Percentiles rank a stretch among this genome's conserved stretches.
phyloP scores from a whole-genome alignment of 2,888 invertebrate genomes.

The Ephialtes manifestator region DNA sequence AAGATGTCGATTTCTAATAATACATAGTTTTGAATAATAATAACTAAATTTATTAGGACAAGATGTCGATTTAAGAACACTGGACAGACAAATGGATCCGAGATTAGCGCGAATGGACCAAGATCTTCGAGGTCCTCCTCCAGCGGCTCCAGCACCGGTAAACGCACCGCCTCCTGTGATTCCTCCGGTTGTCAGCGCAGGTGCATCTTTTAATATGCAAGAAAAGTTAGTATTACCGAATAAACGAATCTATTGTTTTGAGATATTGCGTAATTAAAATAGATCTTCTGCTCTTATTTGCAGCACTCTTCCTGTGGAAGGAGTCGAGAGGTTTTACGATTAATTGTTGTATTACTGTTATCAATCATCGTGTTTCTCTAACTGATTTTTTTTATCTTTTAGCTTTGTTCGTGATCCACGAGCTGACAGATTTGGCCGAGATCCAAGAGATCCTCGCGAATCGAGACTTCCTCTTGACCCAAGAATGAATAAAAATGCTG shows the following conservation, averaged over 20 bases:
- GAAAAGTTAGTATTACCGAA: constrained; percentile 83
- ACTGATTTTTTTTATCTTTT: constrained; percentile 33
- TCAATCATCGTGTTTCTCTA: constrained; percentile 57
- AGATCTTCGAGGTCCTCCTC: constrained; percentile 90
- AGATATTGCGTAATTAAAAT: constrained; percentile 47
- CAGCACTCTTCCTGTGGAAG: constrained; percentile 84
- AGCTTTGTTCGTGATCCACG: constrained; percentile 83
- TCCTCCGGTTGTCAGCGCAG: constrained; percentile 78
- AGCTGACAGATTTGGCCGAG: constrained; percentile 83
- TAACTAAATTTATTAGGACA: constrained; percentile 85
- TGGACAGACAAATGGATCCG: constrained; percentile 87
- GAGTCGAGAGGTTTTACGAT: constrained; percentile 83
- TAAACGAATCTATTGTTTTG: not conserved
- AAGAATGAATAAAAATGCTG: constrained; percentile 87
- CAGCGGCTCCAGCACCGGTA: constrained; percentile 80
- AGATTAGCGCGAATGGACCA: constrained; percentile 89
- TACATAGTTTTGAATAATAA: not conserved
- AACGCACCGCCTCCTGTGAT: constrained; percentile 73
- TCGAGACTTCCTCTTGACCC: constrained; percentile 91
- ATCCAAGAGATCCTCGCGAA: constrained; percentile 83
- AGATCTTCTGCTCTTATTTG: constrained; percentile 74
- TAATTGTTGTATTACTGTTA: constrained; percentile 65
- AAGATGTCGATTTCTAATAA: constrained; percentile 83
- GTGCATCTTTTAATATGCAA: constrained; percentile 80
- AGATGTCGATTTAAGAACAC: constrained; percentile 88